Conservation (phyloP, 2,888 invertebrate species). For the Metellina segmentata region DNA sequence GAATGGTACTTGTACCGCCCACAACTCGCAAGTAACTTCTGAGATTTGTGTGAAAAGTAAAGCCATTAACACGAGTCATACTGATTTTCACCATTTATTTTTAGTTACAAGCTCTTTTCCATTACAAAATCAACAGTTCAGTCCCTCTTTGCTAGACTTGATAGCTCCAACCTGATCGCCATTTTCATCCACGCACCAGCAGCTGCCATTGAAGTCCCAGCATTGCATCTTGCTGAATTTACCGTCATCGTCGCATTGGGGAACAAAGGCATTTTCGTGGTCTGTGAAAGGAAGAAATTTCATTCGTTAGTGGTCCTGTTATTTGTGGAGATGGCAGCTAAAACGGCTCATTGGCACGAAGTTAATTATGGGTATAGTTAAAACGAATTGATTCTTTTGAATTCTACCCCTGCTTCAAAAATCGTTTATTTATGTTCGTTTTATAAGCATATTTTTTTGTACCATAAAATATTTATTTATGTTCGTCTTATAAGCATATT, state of each 20-base stretch:
- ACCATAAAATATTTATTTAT: too few species aligned
- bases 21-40: too few species aligned
- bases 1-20: too few species aligned
- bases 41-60: too few species aligned
- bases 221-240: constrained; percentile 93
- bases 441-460: too few species aligned
- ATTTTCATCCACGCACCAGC: constrained; percentile 93
- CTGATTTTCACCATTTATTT: too few species aligned
- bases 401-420: neutral
- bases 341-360: too few species aligned
- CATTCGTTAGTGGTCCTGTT: neutral
- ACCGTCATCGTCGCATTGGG: constrained; percentile 92
- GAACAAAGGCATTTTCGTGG: constrained; percentile 86
- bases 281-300: constrained; percentile 24
- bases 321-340: neutral
- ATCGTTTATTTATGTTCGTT: neutral
- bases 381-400: neutral
- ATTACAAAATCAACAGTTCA: constrained; percentile 29
- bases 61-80: too few species aligned
- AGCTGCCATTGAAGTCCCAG: constrained; percentile 91
- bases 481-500: too few species aligned
- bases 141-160: constrained; percentile 6
- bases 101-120: too few species aligned
- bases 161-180: constrained; percentile 84
- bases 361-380: neutral